Conservation (phyloP, 2,113 vertebrate species). For the Dicentrarchus labrax region DNA sequence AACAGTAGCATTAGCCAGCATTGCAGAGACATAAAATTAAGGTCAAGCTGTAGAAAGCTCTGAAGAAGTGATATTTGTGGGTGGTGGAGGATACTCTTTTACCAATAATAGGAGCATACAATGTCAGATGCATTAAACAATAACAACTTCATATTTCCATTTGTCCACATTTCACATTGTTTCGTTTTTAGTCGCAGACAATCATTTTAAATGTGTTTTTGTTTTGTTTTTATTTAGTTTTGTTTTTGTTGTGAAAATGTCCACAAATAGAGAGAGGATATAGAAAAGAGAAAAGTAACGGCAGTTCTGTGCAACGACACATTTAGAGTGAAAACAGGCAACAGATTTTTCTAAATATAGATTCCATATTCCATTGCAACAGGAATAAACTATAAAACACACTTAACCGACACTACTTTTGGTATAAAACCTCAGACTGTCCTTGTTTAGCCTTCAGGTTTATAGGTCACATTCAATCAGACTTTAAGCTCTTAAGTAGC, state of each 20-base stretch:
- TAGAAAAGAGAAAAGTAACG: neutral
- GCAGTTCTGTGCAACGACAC: neutral
- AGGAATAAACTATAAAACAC: neutral
- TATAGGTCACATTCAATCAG: constrained; percentile 27
- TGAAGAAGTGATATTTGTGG: neutral
- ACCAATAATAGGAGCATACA: neutral
- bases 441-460: neutral
- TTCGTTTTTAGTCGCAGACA: neutral
- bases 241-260: neutral
- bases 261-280: neutral
- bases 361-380: neutral
- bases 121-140: neutral
- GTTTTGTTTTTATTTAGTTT: neutral
- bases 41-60: neutral
- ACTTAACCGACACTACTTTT: neutral
- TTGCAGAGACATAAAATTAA: neutral
- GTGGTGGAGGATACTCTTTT: neutral
- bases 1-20: neutral
- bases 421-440: neutral
- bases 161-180: too few relatives aligned
- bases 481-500: neutral
- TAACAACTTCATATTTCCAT: neutral
- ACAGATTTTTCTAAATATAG: neutral
- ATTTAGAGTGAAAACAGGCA: neutral
- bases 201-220: neutral